Conservation (phyloP, 2,113 vertebrate genomes). For the Bujurquina vittata region DNA sequence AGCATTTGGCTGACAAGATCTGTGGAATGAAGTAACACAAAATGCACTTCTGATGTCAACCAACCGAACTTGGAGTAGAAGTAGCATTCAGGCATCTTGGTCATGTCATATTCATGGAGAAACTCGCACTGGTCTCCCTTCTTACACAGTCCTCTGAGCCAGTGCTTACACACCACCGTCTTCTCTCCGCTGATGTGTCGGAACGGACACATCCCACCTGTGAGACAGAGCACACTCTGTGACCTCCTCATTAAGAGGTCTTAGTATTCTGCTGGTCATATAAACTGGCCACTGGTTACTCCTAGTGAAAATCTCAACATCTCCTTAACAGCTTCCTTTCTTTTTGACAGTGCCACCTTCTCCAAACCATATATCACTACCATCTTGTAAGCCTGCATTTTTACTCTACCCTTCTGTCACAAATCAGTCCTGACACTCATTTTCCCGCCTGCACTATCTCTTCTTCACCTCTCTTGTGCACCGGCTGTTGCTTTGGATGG, state of each 20-base stretch:
- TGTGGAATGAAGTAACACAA: background rate
- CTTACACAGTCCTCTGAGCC: constrained; percentile 97
- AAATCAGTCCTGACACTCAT: too few relatives aligned
- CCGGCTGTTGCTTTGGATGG: too few relatives aligned
- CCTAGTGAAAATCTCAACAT: too few relatives aligned
- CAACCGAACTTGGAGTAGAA: constrained; percentile 99
- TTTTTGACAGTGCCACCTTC: too few relatives aligned
- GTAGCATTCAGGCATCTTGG: constrained; percentile 99
- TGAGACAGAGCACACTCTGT: rapidly evolving
- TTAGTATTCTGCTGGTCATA: background rate
- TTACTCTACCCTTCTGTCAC: too few relatives aligned
- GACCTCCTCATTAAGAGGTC: background rate
- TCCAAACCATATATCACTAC: too few relatives aligned
- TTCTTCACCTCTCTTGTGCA: too few relatives aligned
- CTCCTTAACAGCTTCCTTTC: too few relatives aligned
- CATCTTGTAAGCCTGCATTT: too few relatives aligned
- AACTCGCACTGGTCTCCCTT: constrained; percentile 99
- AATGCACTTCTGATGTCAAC: constrained; percentile 19
- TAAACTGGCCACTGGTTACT: background rate
- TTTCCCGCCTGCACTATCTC: too few relatives aligned
- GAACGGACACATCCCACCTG: constrained; percentile 98
- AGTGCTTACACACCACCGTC: constrained; percentile 98
- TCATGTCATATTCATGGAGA: constrained; percentile 98
- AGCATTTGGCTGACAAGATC: background rate
- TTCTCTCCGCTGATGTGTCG: constrained; percentile 98